phyloP scores from a whole-genome alignment of 2,113 vertebrate species.

The Rhabdornis inornatus region DNA sequence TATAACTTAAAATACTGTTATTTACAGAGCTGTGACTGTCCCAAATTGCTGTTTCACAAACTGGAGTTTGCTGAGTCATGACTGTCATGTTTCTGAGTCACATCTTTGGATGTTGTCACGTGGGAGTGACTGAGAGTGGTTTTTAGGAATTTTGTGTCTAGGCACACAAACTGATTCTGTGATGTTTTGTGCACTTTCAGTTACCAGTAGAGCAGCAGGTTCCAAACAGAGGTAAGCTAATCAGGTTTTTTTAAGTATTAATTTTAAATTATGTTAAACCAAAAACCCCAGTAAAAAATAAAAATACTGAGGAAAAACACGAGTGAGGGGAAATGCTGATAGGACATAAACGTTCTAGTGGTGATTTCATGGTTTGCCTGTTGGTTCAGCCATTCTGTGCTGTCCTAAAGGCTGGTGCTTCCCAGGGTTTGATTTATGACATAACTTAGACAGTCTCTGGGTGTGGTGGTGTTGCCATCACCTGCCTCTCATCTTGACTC shows the following conservation, averaged over 20 bases:
- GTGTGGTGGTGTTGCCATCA: neutral
- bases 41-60: neutral
- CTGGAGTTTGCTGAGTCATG: neutral
- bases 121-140: neutral
- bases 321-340: neutral
- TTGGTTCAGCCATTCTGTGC: neutral
- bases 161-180: neutral
- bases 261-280: neutral
- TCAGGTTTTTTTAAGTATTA: neutral
- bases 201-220: neutral
- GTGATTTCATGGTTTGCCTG: neutral
- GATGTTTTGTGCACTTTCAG: neutral
- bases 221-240: neutral
- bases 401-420: neutral
- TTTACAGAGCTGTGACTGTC: neutral
- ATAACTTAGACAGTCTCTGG: neutral
- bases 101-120: neutral
- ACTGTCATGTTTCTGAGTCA: neutral
- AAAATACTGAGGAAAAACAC: neutral
- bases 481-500: neutral
- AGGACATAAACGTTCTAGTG: neutral
- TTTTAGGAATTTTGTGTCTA: neutral
- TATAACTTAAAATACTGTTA: neutral
- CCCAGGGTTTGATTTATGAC: neutral
- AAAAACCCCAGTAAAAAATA: neutral